Percentiles rank a stretch among this genome's conserved stretches.
Conservation (phyloP, 2,113 vertebrate species). For the Nibea albiflora region DNA sequence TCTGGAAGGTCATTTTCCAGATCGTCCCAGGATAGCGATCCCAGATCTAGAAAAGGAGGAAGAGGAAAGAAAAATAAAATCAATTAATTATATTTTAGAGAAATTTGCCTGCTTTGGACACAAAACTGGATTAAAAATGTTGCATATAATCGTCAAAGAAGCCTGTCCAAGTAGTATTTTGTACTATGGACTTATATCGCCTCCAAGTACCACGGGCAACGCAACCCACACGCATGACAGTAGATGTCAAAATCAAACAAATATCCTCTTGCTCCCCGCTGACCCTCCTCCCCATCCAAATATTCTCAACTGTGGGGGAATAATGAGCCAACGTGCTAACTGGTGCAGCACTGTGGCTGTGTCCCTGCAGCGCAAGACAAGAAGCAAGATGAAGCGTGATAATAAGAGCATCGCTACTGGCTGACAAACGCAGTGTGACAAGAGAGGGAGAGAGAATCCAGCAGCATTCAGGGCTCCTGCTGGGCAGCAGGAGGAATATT, state of each 20-base stretch:
- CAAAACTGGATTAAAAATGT: not conserved
- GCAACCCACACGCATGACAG: not conserved
- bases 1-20: slow-evolving; percentile 99
- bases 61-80: not conserved
- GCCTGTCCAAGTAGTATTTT: not conserved
- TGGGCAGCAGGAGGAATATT: slow-evolving; percentile 50
- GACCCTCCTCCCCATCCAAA: slow-evolving; percentile 6
- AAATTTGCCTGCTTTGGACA: not conserved
- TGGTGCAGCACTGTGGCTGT: slow-evolving; percentile 11
- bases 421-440: slow-evolving; percentile 48
- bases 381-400: slow-evolving; percentile 12
- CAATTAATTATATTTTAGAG: not conserved
- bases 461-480: slow-evolving; percentile 49
- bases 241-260: not conserved
- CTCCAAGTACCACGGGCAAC: not conserved
- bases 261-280: not conserved
- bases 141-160: not conserved
- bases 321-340: slow-evolving; percentile 20
- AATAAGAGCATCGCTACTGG: slow-evolving; percentile 29
- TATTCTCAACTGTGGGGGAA: slow-evolving; percentile 4
- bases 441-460: slow-evolving; percentile 31
- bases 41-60: slow-evolving; percentile 86
- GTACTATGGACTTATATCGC: not conserved
- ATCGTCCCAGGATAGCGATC: slow-evolving; percentile 92
- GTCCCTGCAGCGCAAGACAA: slow-evolving; percentile 18